Evolutionary conservation across 2,113 vertebrate species (phyloP).

Genomic region (Ailuropoda melanoleuca): DNA sequence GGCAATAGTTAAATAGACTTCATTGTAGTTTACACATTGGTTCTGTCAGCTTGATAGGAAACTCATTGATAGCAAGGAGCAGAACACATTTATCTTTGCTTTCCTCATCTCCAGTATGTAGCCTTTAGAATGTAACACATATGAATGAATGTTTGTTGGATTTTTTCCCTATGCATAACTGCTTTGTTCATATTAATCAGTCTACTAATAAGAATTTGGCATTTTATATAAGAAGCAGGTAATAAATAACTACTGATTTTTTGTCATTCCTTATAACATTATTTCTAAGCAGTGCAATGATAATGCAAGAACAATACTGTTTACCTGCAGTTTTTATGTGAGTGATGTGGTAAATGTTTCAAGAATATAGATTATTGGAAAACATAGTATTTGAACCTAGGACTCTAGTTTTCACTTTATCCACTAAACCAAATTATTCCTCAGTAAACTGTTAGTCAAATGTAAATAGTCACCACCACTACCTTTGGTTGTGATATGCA

Average conservation of each 20-base stretch:
- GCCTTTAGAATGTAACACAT: not conserved
- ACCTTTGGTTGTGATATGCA: not conserved
- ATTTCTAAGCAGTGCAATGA: not conserved
- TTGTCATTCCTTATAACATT: not conserved
- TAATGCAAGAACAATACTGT: not conserved
- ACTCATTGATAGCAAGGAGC: not conserved
- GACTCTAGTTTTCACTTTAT: not conserved
- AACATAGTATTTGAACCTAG: not conserved
- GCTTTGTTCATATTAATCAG: not conserved
- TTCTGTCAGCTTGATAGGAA: not conserved
- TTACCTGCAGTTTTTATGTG: not conserved
- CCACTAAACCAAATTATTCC: not conserved
- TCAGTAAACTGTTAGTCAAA: not conserved
- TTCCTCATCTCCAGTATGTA: not conserved
- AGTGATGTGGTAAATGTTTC: not conserved
- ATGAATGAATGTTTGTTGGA: not conserved
- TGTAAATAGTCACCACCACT: not conserved
- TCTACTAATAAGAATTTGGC: not conserved
- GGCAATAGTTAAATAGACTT: not conserved
- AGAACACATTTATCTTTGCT: not conserved
- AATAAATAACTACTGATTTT: not conserved
- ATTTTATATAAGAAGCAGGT: not conserved
- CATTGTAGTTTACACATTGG: not conserved
- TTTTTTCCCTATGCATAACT: not conserved
- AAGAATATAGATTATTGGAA: not conserved